Evolutionary conservation across 2,888 invertebrate species (phyloP), one percentile per base, ranked within the genome.

Genomic region (Polia nebulosa): DNA sequence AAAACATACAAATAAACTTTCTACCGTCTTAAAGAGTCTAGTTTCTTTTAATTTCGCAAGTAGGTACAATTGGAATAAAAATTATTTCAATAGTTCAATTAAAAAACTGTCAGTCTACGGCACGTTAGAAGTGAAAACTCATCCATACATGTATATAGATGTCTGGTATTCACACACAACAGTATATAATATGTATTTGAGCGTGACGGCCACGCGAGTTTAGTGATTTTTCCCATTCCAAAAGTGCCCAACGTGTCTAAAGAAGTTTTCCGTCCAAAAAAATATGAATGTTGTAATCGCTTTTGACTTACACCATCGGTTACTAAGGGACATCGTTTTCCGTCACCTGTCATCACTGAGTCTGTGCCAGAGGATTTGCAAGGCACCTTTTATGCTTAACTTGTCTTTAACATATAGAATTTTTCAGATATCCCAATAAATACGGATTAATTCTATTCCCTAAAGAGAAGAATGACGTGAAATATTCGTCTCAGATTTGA

Each of bases 361-460:
- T 79, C 85, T 68, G 52, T 65, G 59, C 51, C 65, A 75, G 72
- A 81, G 84, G 87, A 86, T 86, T 87, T 83, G 73, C 76, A 84
- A 83, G 83, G 57, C 66, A 88, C 88, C 89, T 89, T 89, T 90
- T 85, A 81, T 86, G 87, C 88, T 88, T 89, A 88, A 90, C 89
- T 89, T 90, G 88, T 87, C 87, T 86, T 85, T 88, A 88, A 89
- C 88, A 90, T 91, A 89, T 91, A 89, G 80, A 88, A 85, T 87
- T 85, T 82, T 84, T 82, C 51, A 69, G 56, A 72, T 64, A 72
- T 75, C 51, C 47, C 49, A 45, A 74, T 67, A 72, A 75, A 80
- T 53, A 69, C 51, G 52, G 66, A 76, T 65, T 76, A 59, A 78
- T 75, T 51, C 36, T 32, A 22, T 60, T 36, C 59, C 45, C 47